A percentile compares a stretch with the other conserved stretches of the same genome.
phyloP scores from a whole-genome alignment of 2,888 invertebrate species.

The Gandaritis pyraliata region DNA sequence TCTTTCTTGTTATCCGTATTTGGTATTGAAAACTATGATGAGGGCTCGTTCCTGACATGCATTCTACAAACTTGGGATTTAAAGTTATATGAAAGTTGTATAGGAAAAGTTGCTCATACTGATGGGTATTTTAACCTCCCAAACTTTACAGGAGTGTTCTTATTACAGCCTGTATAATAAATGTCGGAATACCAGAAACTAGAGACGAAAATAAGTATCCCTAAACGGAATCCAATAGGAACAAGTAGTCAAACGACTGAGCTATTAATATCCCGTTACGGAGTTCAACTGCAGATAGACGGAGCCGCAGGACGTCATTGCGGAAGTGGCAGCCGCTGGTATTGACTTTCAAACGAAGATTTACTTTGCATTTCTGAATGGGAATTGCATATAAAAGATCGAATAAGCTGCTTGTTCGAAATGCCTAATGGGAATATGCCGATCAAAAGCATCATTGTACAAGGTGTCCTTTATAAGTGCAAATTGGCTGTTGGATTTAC shows the following conservation, averaged over 20 bases:
- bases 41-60: too few species aligned
- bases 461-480: not conserved
- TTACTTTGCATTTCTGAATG: slow-evolving; percentile 11
- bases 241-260: slow-evolving; percentile 24
- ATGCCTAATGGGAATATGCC: too few species aligned
- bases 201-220: slow-evolving; percentile 14
- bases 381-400: slow-evolving; percentile 1
- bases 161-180: not conserved
- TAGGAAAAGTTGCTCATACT: too few species aligned
- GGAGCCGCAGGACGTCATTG: slow-evolving; percentile 25
- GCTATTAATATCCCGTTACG: slow-evolving; percentile 35
- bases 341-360: slow-evolving; percentile 21
- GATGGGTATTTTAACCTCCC: too few species aligned
- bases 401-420: not conserved
- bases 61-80: too few species aligned
- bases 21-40: not conserved
- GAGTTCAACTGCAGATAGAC: slow-evolving; percentile 26
- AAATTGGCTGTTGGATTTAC: too few species aligned
- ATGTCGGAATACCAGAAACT: slow-evolving; percentile 7
- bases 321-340: slow-evolving; percentile 30
- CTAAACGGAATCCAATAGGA: slow-evolving; percentile 29
- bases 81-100: too few species aligned
- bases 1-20: too few species aligned
- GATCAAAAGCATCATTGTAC: too few species aligned
- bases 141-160: too few species aligned